Evolutionary conservation across 2,113 vertebrate genomes (phyloP).

Genomic region (Oreotrochilus melanogaster): DNA sequence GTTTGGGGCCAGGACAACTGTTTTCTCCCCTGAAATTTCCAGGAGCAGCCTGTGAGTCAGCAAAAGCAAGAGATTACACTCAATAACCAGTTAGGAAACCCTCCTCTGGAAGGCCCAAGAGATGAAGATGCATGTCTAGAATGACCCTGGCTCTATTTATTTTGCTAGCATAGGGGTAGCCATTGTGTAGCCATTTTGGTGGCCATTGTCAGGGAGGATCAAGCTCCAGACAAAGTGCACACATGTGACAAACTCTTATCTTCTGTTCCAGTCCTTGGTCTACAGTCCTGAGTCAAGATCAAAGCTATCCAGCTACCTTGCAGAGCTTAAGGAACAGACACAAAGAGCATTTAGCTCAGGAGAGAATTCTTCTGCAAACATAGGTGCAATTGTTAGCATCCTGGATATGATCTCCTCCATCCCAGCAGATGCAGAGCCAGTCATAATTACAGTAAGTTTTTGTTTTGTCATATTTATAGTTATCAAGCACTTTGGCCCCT

Average conservation of each 20-base stretch:
- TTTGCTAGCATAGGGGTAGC: not conserved
- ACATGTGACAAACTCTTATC: not conserved
- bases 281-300: slow-evolving; percentile 36
- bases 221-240: not conserved
- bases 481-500: not conserved
- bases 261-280: slow-evolving; percentile 71
- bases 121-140: not conserved
- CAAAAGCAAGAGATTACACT: not conserved
- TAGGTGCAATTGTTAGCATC: slow-evolving; percentile 68
- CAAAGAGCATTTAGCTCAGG: not conserved
- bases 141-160: not conserved
- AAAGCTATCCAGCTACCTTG: slow-evolving; percentile 54
- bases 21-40: not conserved
- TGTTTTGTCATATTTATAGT: not conserved
- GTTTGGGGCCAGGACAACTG: not conserved
- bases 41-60: not conserved
- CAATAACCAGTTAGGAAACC: not conserved
- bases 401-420: slow-evolving; percentile 65
- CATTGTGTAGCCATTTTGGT: not conserved
- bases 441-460: slow-evolving; percentile 66
- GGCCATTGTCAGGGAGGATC: not conserved
- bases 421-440: slow-evolving; percentile 6
- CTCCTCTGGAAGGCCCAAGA: too few species aligned
- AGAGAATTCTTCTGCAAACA: slow-evolving; percentile 32
- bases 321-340: not conserved